A percentile compares a stretch with the other conserved stretches of the same genome.
These are phyloP conservation scores for Gulo gulo DNA, from an alignment of 2,113 vertebrate genomes.

Conservation along the genomic window DNA sequence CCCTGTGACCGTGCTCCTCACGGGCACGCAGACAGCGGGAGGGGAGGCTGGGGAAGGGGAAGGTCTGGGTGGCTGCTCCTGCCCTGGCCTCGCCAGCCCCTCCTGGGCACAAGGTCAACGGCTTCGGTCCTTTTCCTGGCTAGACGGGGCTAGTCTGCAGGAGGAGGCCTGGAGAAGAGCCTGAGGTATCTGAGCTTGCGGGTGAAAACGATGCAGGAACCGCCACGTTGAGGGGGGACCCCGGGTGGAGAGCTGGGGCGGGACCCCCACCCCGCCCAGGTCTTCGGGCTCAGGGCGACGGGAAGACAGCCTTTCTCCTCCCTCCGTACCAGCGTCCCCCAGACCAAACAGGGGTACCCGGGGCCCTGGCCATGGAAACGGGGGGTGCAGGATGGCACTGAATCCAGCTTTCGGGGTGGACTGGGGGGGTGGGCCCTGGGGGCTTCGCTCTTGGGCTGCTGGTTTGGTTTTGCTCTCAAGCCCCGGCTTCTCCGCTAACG, in stretches of 20 bases:
- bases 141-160: not conserved
- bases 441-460: not conserved
- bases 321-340: not conserved
- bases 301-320: not conserved
- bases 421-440: accelerated
- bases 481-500: not conserved
- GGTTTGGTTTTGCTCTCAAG: constrained; percentile 44
- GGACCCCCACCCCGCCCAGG: accelerated
- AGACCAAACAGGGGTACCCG: not conserved
- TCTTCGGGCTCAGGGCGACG: not conserved
- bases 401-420: not conserved
- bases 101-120: not conserved
- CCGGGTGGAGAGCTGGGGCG: accelerated
- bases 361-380: not conserved
- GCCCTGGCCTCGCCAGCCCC: not conserved
- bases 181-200: not conserved
- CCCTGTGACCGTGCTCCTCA: accelerated
- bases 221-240: not conserved
- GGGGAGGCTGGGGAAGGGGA: not conserved
- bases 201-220: not conserved
- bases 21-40: not conserved
- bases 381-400: not conserved
- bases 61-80: not conserved
- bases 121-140: not conserved
- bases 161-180: not conserved